phyloP scores from a whole-genome alignment of 1,140 invertebrate genomes.

The Drosophila setifemur region DNA sequence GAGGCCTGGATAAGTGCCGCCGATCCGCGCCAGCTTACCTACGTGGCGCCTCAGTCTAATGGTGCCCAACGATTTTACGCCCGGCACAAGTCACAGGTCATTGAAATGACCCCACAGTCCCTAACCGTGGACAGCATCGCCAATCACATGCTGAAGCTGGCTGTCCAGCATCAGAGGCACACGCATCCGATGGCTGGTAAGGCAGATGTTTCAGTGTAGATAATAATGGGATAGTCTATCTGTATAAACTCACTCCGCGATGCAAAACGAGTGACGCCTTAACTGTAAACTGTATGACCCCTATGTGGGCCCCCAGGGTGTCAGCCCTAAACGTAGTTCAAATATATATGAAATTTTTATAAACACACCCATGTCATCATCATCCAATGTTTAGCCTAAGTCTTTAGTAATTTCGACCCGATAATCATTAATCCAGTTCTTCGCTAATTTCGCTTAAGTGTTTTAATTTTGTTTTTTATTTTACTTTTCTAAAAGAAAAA shows the following conservation, averaged over 20 bases:
- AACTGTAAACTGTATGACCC: conserved; percentile 17
- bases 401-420: conserved; percentile 9
- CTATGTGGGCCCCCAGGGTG: not conserved
- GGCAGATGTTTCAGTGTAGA: not conserved
- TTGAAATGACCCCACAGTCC: conserved; percentile 41
- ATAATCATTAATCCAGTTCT: not conserved
- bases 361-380: not conserved
- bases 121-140: conserved; percentile 67
- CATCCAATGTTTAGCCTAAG: conserved; percentile 16
- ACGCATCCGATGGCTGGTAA: too few relatives aligned
- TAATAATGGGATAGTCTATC: not conserved
- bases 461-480: conserved; percentile 35
- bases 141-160: conserved; percentile 68
- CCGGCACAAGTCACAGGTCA: conserved; percentile 59
- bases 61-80: conserved; percentile 59
- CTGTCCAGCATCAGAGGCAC: conserved; percentile 40
- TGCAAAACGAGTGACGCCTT: conserved; percentile 9
- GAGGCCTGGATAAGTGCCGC: conserved; percentile 67
- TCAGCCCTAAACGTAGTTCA: conserved; percentile 8
- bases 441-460: conserved; percentile 14
- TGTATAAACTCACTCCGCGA: not conserved
- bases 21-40: conserved; percentile 61
- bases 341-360: conserved; percentile 24
- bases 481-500: conserved; percentile 65
- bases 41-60: conserved; percentile 46